Conservation (phyloP, 2,888 invertebrate species). For the Eupithecia inturbata region DNA sequence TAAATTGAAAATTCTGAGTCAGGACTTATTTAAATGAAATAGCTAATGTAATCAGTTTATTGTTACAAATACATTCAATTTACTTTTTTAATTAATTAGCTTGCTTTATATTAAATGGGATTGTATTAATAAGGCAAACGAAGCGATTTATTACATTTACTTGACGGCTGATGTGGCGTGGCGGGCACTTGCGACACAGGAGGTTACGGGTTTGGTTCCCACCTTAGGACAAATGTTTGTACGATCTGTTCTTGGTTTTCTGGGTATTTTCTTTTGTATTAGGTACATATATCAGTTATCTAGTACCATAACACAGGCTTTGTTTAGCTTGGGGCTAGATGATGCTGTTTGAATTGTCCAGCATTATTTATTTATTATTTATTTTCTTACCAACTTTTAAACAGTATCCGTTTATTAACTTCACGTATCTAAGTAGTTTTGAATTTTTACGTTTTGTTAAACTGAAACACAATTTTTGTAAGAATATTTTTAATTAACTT, state of each 20-base stretch:
- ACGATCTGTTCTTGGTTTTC: no score
- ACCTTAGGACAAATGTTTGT: no score
- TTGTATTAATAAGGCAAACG: background rate
- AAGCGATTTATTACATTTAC: background rate
- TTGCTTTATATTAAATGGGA: background rate
- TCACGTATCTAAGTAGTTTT: background rate
- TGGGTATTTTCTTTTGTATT: no score
- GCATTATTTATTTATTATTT: no score
- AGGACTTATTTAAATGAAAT: slow-evolving; percentile 30
- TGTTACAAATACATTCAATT: slow-evolving; percentile 20
- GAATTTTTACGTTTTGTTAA: background rate
- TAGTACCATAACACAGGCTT: no score
- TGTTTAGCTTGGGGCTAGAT: no score
- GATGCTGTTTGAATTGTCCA: no score
- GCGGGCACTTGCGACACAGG: no score
- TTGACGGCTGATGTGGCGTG: no score
- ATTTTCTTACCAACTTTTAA: background rate
- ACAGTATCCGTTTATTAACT: background rate
- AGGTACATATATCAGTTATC: no score
- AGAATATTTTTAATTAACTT: no score
- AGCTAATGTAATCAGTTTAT: slow-evolving; percentile 32
- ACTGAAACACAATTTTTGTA: background rate
- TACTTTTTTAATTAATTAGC: background rate
- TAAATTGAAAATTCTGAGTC: slow-evolving; percentile 30
- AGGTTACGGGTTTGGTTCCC: no score